These are phyloP conservation scores for Phalacrocorax carbo DNA, from an alignment of 2,113 vertebrate genomes.

Conservation along the genomic window DNA sequence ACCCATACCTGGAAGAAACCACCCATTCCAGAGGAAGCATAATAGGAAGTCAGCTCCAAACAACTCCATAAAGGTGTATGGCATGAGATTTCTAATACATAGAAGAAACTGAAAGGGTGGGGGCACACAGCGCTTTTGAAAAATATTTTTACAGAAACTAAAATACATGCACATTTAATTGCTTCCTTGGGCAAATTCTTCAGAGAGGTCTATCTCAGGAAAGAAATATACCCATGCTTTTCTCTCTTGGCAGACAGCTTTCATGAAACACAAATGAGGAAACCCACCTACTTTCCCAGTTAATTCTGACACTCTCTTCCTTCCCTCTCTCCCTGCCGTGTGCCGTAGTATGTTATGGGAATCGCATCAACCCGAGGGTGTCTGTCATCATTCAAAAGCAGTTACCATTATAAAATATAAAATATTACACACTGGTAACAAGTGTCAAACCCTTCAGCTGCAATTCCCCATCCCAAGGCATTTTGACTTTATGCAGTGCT, in stretches of 20 bases:
- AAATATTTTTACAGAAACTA: neutral
- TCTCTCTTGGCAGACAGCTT: neutral
- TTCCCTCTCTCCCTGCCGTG: neutral
- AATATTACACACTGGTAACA: neutral
- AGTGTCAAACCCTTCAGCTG: neutral
- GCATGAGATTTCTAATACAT: neutral
- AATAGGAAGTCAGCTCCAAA: neutral
- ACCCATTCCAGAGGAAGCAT: neutral
- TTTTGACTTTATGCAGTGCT: neutral
- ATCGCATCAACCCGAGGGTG: neutral
- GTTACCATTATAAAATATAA: neutral
- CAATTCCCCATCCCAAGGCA: neutral
- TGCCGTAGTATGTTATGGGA: neutral
- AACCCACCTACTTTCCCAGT: neutral
- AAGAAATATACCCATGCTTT: neutral
- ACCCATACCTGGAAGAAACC: neutral
- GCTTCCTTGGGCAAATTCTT: neutral
- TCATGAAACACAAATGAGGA: neutral
- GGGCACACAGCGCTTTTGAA: rapidly evolving
- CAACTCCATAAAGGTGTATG: neutral
- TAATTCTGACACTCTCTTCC: neutral
- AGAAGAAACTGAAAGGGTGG: neutral
- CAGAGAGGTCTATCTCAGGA: neutral
- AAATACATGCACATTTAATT: neutral
- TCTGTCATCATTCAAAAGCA: neutral